Evolutionary conservation across 1,140 invertebrate genomes (phyloP), one percentile per base, ranked within the genome.

Genomic region (Drosophila sproati): DNA sequence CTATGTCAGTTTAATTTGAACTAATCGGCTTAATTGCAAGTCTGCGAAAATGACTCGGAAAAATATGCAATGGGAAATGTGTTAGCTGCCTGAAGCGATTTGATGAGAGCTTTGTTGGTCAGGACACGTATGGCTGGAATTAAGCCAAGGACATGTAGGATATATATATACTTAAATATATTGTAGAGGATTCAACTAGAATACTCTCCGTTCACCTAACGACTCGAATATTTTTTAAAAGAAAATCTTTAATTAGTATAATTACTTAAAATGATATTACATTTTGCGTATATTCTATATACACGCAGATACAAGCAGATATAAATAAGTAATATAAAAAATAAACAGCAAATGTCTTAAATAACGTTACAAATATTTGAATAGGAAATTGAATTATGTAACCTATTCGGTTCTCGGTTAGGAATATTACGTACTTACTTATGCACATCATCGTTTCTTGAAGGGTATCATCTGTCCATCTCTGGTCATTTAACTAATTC

Each of bases 391-490:
- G n/a, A n/a, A 43, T 43, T 43, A 43, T n/a, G 4, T n/a, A 43
- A 5, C 43, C 48, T 43, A 59, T 59, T 39, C 39, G 39, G n/a
- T n/a, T 43, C n/a, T n/a, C 10, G 10, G 10, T 43, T 43, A n/a
- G 3, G 39, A 43, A 2, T 3, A n/a, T 43, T 43, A 28, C 45
- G 31, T 28, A 47, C 51, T 41, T 41, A 35, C 45, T 39, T 64
- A 34, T 54, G n/a, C 32, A 35, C 51, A 34, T 34, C 12, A 20
- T 41, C 2, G 29, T 50, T 39, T 34, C 32, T 52, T 28, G 28
- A 10, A 61, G 51, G 20, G 41, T 62, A 81, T 77, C 67, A 81
- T 35, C 52, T 54, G 20, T 12, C 67, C 54, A 64, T 80, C 75
- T 43, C 41, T 57, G 45, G 54, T 35, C 67, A 67, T 43, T 43